Evolutionary conservation across 2,888 invertebrate species (phyloP), one percentile per base, ranked within the genome.

Genomic region (Lithophane ornitopus): DNA sequence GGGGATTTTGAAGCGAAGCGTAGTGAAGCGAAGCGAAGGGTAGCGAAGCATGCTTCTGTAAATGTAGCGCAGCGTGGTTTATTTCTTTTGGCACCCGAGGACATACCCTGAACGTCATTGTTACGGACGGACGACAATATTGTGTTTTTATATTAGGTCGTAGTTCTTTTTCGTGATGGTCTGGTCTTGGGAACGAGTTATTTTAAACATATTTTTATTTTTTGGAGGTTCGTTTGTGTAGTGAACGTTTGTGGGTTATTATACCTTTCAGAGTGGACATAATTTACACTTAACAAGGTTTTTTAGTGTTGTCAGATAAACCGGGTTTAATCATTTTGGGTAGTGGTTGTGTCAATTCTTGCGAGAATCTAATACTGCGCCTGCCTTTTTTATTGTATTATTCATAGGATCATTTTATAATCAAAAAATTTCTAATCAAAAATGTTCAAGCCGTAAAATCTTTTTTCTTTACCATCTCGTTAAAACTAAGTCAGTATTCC

Each of bases 1-100:
- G 74, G 61, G 65, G 72, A 68, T 77, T 87, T 78, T 76, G 76
- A 85, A 82, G 72, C 74, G 82, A 70, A 81, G 74, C 70, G 79
- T 56, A 78, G 63, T 65, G 80, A 59, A 54, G 68, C 69, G 62
- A 58, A 74, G 72, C 63, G 28, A 54, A 34, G 68, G n/a, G 59
- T 16, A 58, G 65, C 41, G 87, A 72, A 74, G 71, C 74, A 75
- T 73, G 70, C 68, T 76, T 59, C 68, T 67, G 74, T 72, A 82
- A 79, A 81, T 86, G 72, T 81, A 78, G 76, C 66, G 78, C 71
- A 68, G 52, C 49, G 74, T 70, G 71, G 77, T 81, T 80, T 83
- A 77, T 86, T 79, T 68, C 70, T 80, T 80, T 71, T 74, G 75
- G 72, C 54, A 76, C 34, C 61, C 56, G 69, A 69, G 62, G 62